These are phyloP conservation scores for Allobates femoralis DNA, from an alignment of 2,797 vertebrate species.

Conservation along the genomic window DNA sequence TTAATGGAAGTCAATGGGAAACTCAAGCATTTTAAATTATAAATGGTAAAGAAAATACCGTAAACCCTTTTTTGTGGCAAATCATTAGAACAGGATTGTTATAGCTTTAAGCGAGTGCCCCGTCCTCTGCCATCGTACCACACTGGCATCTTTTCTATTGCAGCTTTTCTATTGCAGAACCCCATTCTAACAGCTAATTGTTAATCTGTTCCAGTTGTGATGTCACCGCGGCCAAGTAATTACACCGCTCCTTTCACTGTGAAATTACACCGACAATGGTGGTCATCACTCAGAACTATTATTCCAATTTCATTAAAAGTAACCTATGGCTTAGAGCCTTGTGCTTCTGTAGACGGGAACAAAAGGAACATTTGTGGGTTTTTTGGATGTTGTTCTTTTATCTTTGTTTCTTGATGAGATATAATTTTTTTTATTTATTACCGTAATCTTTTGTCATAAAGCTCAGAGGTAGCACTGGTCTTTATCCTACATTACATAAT, in stretches of 20 bases:
- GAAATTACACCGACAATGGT: slow-evolving; percentile 49
- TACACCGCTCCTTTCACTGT: slow-evolving; percentile 25
- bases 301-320: slow-evolving; percentile 38
- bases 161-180: not conserved
- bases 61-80: not conserved
- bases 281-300: slow-evolving; percentile 51
- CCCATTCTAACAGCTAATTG: slow-evolving; percentile 39
- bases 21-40: no score
- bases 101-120: not conserved
- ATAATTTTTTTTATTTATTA: slow-evolving; percentile 40
- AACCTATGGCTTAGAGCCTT: slow-evolving; percentile 38
- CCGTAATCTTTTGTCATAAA: slow-evolving; percentile 24
- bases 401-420: slow-evolving; percentile 44
- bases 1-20: no score
- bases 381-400: not conserved
- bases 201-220: slow-evolving; percentile 22
- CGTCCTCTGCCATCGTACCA: not conserved
- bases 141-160: not conserved
- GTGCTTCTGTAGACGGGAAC: slow-evolving; percentile 38
- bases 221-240: slow-evolving; percentile 38
- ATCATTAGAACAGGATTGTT: not conserved
- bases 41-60: not conserved
- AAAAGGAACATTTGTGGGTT: not conserved
- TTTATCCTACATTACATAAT: not conserved
- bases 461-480: not conserved